Evolutionary conservation across 2,888 invertebrate genomes (phyloP), one percentile per base, ranked within the genome.

Genomic region (Druceiella hillmani): DNA sequence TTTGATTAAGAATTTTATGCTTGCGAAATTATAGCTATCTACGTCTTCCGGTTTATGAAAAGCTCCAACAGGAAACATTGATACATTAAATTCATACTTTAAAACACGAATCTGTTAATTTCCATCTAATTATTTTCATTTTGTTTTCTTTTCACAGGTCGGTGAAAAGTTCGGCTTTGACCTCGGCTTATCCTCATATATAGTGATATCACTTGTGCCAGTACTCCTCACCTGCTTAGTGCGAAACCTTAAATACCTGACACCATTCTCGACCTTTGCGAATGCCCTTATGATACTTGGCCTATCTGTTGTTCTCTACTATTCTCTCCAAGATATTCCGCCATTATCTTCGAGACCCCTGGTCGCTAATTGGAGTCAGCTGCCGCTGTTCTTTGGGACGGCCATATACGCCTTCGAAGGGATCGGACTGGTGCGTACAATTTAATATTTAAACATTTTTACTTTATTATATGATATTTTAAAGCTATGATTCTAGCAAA

Each of bases 381-480:
- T 88, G 41, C 95, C 98, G 0, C 66, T 98, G 9, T 98, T 87
- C 61, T 94, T 98, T 57, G 97, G 97, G 29, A 97, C 95, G 1
- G 92, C 91, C 14, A 81, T 99, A 38, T 99, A 90, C 62, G 89
- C 97, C 3, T 98, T 97, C 56, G 98, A 98, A 70, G 98, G 95
- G 44, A 97, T 98, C 48, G 88, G 88, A 36, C 62, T 90, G 74
- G 89, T 86, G 58, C 77, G 76, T 62, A 31, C 13, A 27, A 7
- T 20, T 20, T 20, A 6, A 20, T 20, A 6, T n/a, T n/a, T n/a
- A n/a, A n/a, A n/a, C 6, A 7, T 7, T 20, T 20, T 20, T 20
- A 7, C 9, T 20, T 20, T 20, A 20, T 9, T 20, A n/a, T 20
- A 20, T 20, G 22, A 6, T 20, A 20, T 20, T 20, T 20, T 20